Evolutionary conservation across 2,113 vertebrate species (phyloP).

Genomic region (Psammodynastes pulverulentus): DNA sequence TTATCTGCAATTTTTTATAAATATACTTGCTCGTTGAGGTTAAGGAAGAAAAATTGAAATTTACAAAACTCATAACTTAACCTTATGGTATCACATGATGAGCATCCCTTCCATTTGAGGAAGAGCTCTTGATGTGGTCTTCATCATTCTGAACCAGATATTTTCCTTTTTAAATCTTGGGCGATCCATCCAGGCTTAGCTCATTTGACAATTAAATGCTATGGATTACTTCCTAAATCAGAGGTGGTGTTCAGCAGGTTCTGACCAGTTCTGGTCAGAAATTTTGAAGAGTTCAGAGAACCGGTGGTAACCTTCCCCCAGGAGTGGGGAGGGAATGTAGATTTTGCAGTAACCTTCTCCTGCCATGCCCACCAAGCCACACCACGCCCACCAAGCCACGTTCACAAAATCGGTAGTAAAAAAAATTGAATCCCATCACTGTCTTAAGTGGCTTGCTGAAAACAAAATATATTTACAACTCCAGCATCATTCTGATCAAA

Average conservation of each 20-base stretch:
- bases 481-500: not conserved
- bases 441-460: not conserved
- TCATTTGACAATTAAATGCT: not conserved
- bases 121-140: not conserved
- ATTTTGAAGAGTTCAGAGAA: no score
- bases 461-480: not conserved
- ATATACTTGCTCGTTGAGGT: not conserved
- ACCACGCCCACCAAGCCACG: no score
- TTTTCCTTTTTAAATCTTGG: not conserved
- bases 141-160: not conserved
- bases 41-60: not conserved
- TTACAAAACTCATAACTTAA: not conserved
- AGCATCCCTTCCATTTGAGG: not conserved
- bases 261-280: no score
- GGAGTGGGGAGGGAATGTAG: no score
- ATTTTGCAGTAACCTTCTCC: no score
- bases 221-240: not conserved
- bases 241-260: no score
- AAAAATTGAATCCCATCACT: no score
- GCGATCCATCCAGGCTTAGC: not conserved
- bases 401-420: no score
- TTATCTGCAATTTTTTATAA: not conserved
- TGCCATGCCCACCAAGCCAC: no score
- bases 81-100: not conserved
- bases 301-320: no score